Evolutionary conservation across 2,113 vertebrate species (phyloP).

Genomic region (Psophia crepitans): DNA sequence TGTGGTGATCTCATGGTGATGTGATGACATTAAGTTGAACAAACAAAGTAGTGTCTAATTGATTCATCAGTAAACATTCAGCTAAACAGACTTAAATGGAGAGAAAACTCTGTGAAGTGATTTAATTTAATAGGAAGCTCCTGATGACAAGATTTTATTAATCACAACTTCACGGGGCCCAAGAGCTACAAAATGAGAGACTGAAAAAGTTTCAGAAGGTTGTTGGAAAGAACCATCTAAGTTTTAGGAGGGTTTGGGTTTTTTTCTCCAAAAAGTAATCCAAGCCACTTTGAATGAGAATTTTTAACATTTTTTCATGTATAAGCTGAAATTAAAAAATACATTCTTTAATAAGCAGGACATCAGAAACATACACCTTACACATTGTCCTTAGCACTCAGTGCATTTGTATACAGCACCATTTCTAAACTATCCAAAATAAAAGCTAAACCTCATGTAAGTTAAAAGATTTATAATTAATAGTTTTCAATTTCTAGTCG

Average conservation of each 20-base stretch:
- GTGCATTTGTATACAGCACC: background rate
- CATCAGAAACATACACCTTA: background rate
- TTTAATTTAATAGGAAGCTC: background rate
- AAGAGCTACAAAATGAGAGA: background rate
- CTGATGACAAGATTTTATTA: background rate
- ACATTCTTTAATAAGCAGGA: background rate
- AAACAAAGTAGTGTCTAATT: constrained; percentile 48
- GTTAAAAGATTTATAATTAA: background rate
- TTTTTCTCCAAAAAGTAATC: background rate
- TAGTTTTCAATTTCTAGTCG: background rate
- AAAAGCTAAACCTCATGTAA: background rate
- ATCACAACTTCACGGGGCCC: background rate
- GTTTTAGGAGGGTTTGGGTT: background rate
- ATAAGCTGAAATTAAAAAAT: background rate
- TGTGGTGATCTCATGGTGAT: constrained; percentile 19
- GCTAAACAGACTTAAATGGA: background rate
- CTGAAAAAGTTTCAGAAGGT: background rate
- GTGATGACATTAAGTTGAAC: constrained; percentile 42
- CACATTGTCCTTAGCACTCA: background rate
- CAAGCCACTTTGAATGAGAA: background rate
- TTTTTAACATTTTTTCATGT: background rate
- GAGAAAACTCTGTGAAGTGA: constrained; percentile 20
- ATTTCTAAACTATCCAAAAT: background rate
- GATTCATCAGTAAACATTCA: constrained; percentile 51
- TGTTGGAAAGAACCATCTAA: background rate